phyloP scores from a whole-genome alignment of 2,797 vertebrate species.

The Hipposideros larvatus region DNA sequence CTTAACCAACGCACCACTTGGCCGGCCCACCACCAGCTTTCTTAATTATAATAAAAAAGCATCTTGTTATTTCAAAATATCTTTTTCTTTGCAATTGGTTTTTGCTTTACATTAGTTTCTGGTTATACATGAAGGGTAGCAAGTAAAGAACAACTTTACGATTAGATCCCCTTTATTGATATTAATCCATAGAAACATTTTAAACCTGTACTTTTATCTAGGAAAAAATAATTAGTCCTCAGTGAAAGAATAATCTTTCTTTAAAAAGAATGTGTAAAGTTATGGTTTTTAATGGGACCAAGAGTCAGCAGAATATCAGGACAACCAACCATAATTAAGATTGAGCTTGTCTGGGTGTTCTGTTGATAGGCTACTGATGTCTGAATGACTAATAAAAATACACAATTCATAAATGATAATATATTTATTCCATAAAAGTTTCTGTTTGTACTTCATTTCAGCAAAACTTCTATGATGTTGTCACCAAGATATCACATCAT shows the following conservation, averaged over 20 bases:
- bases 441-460: constrained; percentile 18
- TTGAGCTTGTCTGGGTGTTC: background rate
- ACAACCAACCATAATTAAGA: background rate
- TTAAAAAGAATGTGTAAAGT: background rate
- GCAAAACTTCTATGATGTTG: background rate
- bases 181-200: background rate
- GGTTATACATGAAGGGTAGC: background rate
- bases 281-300: background rate
- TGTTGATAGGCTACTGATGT: background rate
- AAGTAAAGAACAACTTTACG: background rate
- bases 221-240: background rate
- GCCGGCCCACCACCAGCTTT: background rate
- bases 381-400: constrained; percentile 4
- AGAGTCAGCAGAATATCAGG: background rate
- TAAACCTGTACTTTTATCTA: background rate
- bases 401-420: background rate
- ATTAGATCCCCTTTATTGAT: background rate
- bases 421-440: background rate
- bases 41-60: background rate
- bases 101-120: constrained; percentile 10
- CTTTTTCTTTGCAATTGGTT: background rate
- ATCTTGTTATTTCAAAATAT: background rate
- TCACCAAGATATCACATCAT: background rate
- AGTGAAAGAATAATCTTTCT: constrained; percentile 42
- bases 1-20: too few relatives aligned